Evolutionary conservation across 2,888 invertebrate genomes (phyloP).

Genomic region (Mermis nigrescens): DNA sequence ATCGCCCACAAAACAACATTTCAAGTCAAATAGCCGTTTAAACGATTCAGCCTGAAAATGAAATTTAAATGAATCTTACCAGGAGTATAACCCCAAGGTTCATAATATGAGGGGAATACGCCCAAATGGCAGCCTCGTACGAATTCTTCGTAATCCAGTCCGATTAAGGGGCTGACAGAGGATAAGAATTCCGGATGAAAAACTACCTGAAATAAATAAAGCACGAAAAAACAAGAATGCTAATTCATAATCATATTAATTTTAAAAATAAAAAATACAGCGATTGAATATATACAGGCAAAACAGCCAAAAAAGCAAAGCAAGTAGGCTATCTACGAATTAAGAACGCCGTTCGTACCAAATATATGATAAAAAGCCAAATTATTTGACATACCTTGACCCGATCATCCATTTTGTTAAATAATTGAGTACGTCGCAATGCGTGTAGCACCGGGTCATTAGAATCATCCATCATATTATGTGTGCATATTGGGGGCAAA

Average conservation of each 20-base stretch:
- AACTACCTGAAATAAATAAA: conserved; percentile 52
- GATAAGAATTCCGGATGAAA: conserved; percentile 98
- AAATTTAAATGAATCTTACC: conserved; percentile 31
- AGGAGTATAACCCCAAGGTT: conserved; percentile 98
- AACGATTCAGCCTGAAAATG: not conserved
- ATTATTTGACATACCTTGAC: conserved; percentile 75
- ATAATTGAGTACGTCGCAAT: conserved; percentile 71
- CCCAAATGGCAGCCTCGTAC: conserved; percentile 95
- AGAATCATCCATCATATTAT: conserved; percentile 73
- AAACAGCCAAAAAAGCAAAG: too few relatives aligned
- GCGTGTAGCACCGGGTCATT: conserved; percentile 69
- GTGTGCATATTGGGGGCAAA: conserved; percentile 89
- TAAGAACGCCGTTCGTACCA: too few relatives aligned
- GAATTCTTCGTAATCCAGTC: conserved; percentile 95
- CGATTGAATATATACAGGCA: too few relatives aligned
- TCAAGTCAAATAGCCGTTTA: not conserved
- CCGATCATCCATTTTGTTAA: conserved; percentile 75
- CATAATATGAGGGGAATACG: conserved; percentile 96
- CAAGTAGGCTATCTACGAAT: not conserved
- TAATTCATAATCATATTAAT: not conserved
- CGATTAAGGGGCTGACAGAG: conserved; percentile 88
- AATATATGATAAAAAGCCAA: too few relatives aligned
- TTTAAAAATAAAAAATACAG: too few relatives aligned
- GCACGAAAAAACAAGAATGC: conserved; percentile 2
- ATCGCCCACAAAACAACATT: not conserved